phyloP scores from a whole-genome alignment of 1,140 invertebrate genomes.

The Brachionus angularis region DNA sequence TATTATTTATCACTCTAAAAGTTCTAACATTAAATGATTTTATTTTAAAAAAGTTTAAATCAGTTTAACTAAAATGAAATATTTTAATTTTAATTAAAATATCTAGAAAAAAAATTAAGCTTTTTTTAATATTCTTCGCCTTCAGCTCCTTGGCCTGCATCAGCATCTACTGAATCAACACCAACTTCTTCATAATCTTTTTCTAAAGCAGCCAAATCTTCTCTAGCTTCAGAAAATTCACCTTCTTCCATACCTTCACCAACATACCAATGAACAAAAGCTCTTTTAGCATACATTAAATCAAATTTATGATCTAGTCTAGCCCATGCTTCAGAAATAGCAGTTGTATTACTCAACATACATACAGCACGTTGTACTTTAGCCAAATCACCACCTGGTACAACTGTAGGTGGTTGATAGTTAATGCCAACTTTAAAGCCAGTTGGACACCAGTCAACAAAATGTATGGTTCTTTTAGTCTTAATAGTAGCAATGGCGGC shows the following conservation, averaged over 20 bases:
- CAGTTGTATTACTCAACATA: slow-evolving; percentile 72
- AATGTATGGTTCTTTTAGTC: slow-evolving; percentile 61
- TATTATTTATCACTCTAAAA: too few species aligned
- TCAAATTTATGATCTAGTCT: slow-evolving; percentile 60
- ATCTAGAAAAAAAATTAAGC: too few species aligned
- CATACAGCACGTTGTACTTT: slow-evolving; percentile 78
- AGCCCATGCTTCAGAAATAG: slow-evolving; percentile 66
- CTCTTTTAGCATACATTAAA: slow-evolving; percentile 46
- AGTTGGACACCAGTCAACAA: slow-evolving; percentile 60
- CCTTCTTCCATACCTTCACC: slow-evolving; percentile 61
- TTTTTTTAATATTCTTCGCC: slow-evolving; percentile 35
- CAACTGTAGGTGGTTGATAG: slow-evolving; percentile 70
- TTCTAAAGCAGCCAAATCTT: slow-evolving; percentile 48
- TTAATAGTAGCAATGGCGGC: slow-evolving; percentile 59
- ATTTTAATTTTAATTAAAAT: too few species aligned
- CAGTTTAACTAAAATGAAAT: too few species aligned
- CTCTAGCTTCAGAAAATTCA: slow-evolving; percentile 52
- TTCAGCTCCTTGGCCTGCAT: slow-evolving; percentile 26
- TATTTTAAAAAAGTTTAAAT: too few species aligned
- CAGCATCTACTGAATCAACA: slow-evolving; percentile 43
- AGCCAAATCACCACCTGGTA: slow-evolving; percentile 73
- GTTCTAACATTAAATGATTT: too few species aligned
- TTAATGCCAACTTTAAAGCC: slow-evolving; percentile 67
- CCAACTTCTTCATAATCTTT: slow-evolving; percentile 48
- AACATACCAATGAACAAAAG: slow-evolving; percentile 51